These are phyloP conservation scores for Gandaritis pyraliata DNA, from an alignment of 2,888 invertebrate species.

Conservation along the genomic window DNA sequence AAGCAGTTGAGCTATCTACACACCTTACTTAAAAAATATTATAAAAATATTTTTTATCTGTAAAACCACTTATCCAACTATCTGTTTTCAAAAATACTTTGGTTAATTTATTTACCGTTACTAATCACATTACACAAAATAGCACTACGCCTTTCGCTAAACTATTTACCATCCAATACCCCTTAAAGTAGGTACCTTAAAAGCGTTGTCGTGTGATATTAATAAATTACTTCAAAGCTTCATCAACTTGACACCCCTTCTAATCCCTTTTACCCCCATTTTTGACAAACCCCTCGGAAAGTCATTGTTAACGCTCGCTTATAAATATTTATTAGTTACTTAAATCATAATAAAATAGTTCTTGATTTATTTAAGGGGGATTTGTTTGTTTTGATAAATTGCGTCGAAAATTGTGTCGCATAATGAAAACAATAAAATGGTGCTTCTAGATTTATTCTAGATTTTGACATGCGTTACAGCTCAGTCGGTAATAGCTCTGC, in stretches of 20 bases:
- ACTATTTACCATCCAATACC: conserved; percentile 5
- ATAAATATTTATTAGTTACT: conserved; percentile 38
- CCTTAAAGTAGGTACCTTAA: conserved; percentile 44
- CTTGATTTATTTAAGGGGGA: conserved; percentile 16
- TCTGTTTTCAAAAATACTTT: no score
- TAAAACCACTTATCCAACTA: no score
- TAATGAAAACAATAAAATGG: neutral
- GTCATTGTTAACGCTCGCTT: conserved; percentile 37
- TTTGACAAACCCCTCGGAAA: conserved; percentile 25
- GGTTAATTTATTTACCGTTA: no score
- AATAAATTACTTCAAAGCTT: conserved; percentile 48
- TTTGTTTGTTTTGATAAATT: neutral
- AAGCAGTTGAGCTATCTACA: no score
- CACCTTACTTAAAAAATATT: no score
- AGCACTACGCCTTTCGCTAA: neutral
- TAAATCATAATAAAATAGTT: conserved; percentile 30
- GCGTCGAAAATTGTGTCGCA: neutral
- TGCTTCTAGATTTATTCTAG: no score
- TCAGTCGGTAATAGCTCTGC: no score
- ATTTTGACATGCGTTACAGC: no score
- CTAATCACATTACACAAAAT: neutral
- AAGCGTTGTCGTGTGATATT: conserved; percentile 54
- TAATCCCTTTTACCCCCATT: conserved; percentile 8
- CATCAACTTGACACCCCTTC: conserved; percentile 35
- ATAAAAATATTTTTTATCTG: no score